phyloP scores from a whole-genome alignment of 2,797 vertebrate genomes.

The Typhlichthys eigenmanni region DNA sequence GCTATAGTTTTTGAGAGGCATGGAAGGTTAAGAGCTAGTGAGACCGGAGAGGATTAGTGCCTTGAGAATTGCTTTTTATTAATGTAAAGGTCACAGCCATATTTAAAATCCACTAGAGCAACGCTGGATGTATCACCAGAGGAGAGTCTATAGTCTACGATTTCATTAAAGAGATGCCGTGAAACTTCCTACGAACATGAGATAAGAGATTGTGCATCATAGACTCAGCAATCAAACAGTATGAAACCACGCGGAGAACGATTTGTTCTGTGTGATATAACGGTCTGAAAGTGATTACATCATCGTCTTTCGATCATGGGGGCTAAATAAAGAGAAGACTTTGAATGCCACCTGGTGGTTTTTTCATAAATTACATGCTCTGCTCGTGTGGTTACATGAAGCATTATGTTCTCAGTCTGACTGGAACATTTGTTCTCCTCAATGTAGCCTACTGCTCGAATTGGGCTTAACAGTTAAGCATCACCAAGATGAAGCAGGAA shows the following conservation, averaged over 20 bases:
- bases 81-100: conserved; percentile 72
- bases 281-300: conserved; percentile 71
- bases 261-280: conserved; percentile 68
- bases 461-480: conserved; percentile 31
- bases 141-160: conserved; percentile 59
- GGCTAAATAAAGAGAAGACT: conserved; percentile 50
- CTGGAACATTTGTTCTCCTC: conserved; percentile 56
- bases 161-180: conserved; percentile 59
- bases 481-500: conserved; percentile 38
- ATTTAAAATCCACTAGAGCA: conserved; percentile 67
- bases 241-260: not conserved
- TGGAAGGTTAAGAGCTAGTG: conserved; percentile 69
- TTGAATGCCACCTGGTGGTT: conserved; percentile 73
- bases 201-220: conserved; percentile 40
- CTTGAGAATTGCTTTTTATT: conserved; percentile 71
- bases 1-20: conserved; percentile 51
- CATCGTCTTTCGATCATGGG: conserved; percentile 49
- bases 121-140: conserved; percentile 35
- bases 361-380: conserved; percentile 11
- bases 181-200: conserved; percentile 43
- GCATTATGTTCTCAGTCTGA: conserved; percentile 35
- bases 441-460: conserved; percentile 35
- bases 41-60: conserved; percentile 68
- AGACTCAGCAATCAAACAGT: conserved; percentile 42
- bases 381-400: conserved; percentile 33